phyloP scores from a whole-genome alignment of 2,113 vertebrate genomes.

The Lucifuga dentata region DNA sequence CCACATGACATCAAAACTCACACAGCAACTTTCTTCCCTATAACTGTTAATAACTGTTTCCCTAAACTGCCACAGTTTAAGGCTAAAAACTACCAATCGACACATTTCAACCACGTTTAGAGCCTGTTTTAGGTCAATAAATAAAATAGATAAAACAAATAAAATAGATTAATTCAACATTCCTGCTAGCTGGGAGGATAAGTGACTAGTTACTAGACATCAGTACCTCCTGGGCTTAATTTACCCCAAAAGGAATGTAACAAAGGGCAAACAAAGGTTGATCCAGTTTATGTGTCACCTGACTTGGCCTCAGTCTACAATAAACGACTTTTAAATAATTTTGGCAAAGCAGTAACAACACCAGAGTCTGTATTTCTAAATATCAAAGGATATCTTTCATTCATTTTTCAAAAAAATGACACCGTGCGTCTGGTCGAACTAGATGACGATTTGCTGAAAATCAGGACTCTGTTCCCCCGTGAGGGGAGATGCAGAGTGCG shows the following conservation, averaged over 20 bases:
- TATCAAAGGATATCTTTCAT: conserved; percentile 16
- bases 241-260: conserved; percentile 33
- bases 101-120: too few relatives aligned
- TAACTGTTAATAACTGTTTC: not conserved
- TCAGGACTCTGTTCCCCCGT: not conserved
- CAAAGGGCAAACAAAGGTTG: conserved; percentile 61
- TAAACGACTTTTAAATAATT: conserved; percentile 15
- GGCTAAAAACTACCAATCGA: too few relatives aligned
- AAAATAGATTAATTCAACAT: not conserved
- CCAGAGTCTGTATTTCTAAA: conserved; percentile 25
- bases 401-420: conserved; percentile 28
- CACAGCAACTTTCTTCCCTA: not conserved
- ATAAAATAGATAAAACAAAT: too few relatives aligned
- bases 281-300: conserved; percentile 47
- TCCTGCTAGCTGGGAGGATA: conserved; percentile 9
- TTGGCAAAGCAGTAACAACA: conserved; percentile 30
- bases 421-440: not conserved
- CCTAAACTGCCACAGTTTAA: too few relatives aligned
- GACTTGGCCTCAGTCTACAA: conserved; percentile 51
- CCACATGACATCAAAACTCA: not conserved
- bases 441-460: conserved; percentile 21
- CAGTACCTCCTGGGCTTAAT: conserved; percentile 33
- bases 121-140: too few relatives aligned
- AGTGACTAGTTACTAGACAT: conserved; percentile 32
- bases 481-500: conserved; percentile 4